phyloP scores from a whole-genome alignment of 1,140 invertebrate species.

The Littorina saxatilis region DNA sequence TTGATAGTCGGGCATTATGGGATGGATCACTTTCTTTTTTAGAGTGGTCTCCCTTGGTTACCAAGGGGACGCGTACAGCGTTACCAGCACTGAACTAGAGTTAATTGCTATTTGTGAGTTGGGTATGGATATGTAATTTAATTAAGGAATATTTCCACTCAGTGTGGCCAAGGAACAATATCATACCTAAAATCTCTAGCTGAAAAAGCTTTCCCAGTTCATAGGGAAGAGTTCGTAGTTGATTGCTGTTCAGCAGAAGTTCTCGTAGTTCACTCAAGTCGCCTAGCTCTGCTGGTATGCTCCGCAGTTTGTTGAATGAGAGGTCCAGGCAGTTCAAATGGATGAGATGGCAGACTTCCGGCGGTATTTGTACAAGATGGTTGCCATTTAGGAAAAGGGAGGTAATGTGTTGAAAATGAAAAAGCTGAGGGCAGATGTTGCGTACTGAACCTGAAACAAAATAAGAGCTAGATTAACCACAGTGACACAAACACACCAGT shows the following conservation, averaged over 20 bases:
- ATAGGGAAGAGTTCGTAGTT: slow-evolving; percentile 93
- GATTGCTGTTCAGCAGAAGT: slow-evolving; percentile 95
- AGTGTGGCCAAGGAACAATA: too few species aligned
- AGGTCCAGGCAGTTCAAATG: slow-evolving; percentile 93
- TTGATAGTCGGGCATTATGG: too few species aligned
- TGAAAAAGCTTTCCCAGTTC: slow-evolving; percentile 99
- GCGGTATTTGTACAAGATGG: slow-evolving; percentile 89
- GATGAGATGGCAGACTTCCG: slow-evolving; percentile 89
- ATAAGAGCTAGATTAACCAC: too few species aligned
- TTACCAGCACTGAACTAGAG: too few species aligned
- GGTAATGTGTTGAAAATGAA: slow-evolving; percentile 93
- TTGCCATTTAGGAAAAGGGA: slow-evolving; percentile 97
- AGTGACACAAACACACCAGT: too few species aligned
- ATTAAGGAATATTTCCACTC: too few species aligned
- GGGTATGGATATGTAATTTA: too few species aligned
- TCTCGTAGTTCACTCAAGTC: slow-evolving; percentile 96
- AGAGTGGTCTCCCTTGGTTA: too few species aligned
- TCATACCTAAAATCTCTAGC: slow-evolving; percentile 83
- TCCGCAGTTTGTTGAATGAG: slow-evolving; percentile 90
- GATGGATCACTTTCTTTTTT: too few species aligned
- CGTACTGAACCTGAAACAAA: slow-evolving; percentile 88
- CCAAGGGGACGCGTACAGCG: too few species aligned
- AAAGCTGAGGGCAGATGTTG: slow-evolving; percentile 92
- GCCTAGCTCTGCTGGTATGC: slow-evolving; percentile 95
- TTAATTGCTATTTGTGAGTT: too few species aligned